phyloP scores from a whole-genome alignment of 2,888 invertebrate genomes.

The Timema podura region DNA sequence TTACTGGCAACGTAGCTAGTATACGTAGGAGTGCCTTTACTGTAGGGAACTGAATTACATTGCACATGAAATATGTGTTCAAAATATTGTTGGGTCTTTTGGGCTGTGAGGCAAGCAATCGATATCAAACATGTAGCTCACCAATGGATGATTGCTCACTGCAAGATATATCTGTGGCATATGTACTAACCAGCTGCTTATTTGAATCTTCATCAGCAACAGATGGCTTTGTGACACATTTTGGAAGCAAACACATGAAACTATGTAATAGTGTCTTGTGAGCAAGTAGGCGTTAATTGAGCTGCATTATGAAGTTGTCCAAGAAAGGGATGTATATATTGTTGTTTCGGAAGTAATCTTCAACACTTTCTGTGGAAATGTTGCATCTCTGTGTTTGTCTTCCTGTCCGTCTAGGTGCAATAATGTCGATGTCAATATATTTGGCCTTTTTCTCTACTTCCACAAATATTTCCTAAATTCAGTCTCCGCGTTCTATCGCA shows the following conservation, averaged over 20 bases:
- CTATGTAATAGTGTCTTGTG: no score
- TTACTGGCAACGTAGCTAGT: neutral
- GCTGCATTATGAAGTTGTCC: neutral
- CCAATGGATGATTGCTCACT: neutral
- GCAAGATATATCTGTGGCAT: neutral
- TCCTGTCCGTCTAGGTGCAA: neutral
- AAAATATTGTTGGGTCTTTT: no score
- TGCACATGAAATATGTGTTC: no score
- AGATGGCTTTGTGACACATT: neutral
- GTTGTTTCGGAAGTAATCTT: neutral
- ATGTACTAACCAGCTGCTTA: neutral
- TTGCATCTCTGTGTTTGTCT: neutral
- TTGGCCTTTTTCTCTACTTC: neutral
- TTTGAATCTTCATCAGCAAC: neutral
- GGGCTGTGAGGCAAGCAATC: no score
- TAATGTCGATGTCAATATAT: neutral
- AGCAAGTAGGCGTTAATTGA: neutral
- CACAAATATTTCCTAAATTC: slow-evolving; percentile 1
- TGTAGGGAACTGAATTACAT: neutral
- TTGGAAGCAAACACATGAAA: slow-evolving; percentile 4
- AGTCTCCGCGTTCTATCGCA: neutral
- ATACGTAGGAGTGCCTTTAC: slow-evolving; percentile 8
- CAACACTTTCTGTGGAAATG: neutral
- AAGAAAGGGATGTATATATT: neutral
- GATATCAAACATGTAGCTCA: neutral